Evolutionary conservation across 2,888 invertebrate species (phyloP).

Genomic region (Tryphoninae sp.): DNA sequence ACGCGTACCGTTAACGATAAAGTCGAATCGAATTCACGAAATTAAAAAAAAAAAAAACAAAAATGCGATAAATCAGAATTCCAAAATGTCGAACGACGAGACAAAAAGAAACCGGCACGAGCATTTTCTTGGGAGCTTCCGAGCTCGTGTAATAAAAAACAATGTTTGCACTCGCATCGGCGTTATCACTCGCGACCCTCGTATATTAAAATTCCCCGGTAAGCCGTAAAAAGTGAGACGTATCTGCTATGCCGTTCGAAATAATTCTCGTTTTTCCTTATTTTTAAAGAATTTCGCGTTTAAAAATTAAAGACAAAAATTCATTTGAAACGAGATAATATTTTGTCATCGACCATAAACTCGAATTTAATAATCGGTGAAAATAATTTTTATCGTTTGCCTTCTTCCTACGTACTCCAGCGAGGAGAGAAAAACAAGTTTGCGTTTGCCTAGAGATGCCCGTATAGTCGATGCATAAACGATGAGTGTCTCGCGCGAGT

Average conservation of each 20-base stretch:
- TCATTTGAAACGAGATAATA: constrained; percentile 4
- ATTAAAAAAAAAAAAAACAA: neutral
- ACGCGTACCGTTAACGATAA: neutral
- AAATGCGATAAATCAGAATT: constrained; percentile 1
- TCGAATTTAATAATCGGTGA: no score
- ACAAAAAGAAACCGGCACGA: constrained; percentile 1
- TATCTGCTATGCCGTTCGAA: neutral
- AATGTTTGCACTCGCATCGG: constrained; percentile 35
- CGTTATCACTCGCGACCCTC: constrained; percentile 27
- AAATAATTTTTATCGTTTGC: neutral
- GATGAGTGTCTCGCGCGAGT: constrained; percentile 47
- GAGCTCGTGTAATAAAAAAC: constrained; percentile 2
- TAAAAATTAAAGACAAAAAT: neutral
- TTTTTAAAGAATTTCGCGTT: neutral
- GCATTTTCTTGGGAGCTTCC: constrained; percentile 3
- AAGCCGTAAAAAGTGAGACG: constrained; percentile 1
- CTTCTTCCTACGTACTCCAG: neutral
- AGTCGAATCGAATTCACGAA: neutral
- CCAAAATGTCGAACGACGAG: neutral
- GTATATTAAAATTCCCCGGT: constrained; percentile 23
- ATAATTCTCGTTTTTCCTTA: neutral
- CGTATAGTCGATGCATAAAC: constrained; percentile 18
- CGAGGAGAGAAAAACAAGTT: constrained; percentile 41
- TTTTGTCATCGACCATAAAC: neutral
- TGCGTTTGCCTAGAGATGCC: constrained; percentile 39